Base-by-base conservation (phyloP, 2,113 vertebrate species). In the Patagioenas fasciata region DNA sequence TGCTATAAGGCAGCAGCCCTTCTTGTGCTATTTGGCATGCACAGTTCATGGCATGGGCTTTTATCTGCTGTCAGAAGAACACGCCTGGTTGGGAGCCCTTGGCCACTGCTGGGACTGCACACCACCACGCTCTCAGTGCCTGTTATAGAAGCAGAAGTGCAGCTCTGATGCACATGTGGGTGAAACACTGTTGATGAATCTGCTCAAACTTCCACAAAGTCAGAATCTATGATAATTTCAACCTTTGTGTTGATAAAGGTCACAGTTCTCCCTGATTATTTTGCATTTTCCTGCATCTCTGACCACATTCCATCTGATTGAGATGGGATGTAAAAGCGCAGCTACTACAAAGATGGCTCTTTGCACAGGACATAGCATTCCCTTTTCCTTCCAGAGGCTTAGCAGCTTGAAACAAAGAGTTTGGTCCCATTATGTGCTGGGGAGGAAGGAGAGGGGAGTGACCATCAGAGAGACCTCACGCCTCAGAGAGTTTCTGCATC, bases 91-190 rank as follows among this genome's bases (percentile, higher is more conserved):
- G 2, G 9, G 32, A 64, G 40, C 28, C 58, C 2, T 0, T 15
- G 53, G 42, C 48, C 3, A 1, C 21, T 13, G 64, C 20, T 31
- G 67, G 36, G 54, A 12, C 31, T 47, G 29, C 29, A 25, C 0
- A 0, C 31, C 5, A 2, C 25, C 36, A 7, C 0, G 2, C 48
- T 82, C 0, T 0, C 44, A 40, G 54, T 1, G 1, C 47, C n/a
- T 51, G 36, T 5, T n/a, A 29, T n/a, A 71, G 62, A 7, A 36
- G 42, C 69, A 62, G 15, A 47, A 24, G 28, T 72, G 48, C 53
- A 64, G 48, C 62, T 75, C 24, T 16, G 6, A 1, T 31, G 47
- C 9, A 18, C 15, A 7, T 6, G 40, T 15, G 79, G 51, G 20
- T 21, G 61, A 82, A 85, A 83, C 5, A 0, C 25, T 74, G 70